Base-by-base conservation (phyloP, 1,140 invertebrate genomes). In the Rhagoletis zephyria region DNA sequence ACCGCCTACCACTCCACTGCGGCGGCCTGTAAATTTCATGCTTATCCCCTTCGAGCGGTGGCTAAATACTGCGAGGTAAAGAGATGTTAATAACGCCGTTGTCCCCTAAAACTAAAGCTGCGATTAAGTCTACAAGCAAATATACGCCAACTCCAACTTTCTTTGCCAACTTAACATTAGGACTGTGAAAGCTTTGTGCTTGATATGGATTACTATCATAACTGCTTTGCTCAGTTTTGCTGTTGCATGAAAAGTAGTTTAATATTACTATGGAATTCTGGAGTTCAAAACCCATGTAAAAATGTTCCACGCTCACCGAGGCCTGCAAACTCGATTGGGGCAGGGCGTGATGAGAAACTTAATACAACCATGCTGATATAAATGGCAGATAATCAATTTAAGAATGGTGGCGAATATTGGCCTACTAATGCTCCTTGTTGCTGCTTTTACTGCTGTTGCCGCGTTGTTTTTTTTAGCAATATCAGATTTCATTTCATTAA, bases 401-500 rank as follows among this genome's bases (percentile, higher is more conserved):
- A 56, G 74, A 63, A 70, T 65, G 48, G 61, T 51, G 45, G 87
- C n/a, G 61, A 56, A 63, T 64, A 40, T 74, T 59, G 63, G 56
- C 16, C 85, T 14, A 60, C 61, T 70, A 45, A 51, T 74, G 45
- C 5, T 86, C 4, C 61, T 86, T 87, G 64, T 51, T 87, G 85
- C 45, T 64, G 87, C 63, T 77, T 63, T 14, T 85, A 30, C 85
- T 14, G 85, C 12, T 61, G 60, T n/a, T n/a, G 30, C 5, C 16
- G 60, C n/a, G n/a, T 56, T 61, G 60, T 63, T 40, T n/a, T n/a
- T n/a, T n/a, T n/a, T n/a, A n/a, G 30, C 59, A 85, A 85, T 87
- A 85, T 87, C 87, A 87, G 87, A 87, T 87, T 87, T 87, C 87
- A 70, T 85, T 87, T 87, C 87, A 87, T 87, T 87, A 85, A 87